Percentiles rank a stretch among this genome's conserved stretches.
Conservation (phyloP, 2,113 vertebrate genomes). For the Gallinago media region DNA sequence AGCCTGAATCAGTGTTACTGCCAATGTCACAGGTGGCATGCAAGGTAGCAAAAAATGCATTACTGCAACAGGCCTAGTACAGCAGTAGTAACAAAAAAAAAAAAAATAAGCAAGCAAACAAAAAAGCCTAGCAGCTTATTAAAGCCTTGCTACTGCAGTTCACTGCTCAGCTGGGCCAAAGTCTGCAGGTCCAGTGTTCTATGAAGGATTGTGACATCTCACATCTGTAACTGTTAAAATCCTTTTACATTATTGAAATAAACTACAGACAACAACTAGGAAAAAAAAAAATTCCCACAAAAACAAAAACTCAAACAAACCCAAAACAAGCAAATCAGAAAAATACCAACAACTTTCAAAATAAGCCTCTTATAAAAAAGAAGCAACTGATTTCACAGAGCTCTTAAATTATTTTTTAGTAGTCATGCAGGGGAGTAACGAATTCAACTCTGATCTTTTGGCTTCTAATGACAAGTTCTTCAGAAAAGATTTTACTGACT, state of each 20-base stretch:
- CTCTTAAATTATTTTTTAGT: neutral
- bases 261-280: neutral
- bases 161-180: neutral
- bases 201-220: fast-evolving
- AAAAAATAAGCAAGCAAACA: neutral
- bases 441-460: neutral
- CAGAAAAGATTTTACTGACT: neutral
- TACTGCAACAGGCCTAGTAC: neutral
- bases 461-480: neutral
- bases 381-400: neutral
- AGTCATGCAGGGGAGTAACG: neutral
- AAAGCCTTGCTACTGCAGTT: neutral
- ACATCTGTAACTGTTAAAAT: neutral
- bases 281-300: neutral
- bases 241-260: neutral
- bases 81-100: neutral
- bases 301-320: neutral
- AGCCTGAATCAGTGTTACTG: neutral
- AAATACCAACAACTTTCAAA: neutral
- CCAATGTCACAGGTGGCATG: neutral
- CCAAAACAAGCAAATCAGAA: neutral
- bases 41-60: neutral
- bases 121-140: neutral
- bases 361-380: neutral
- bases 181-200: neutral